These are phyloP conservation scores for Xenopus petersii DNA, from an alignment of 2,797 vertebrate genomes.

Conservation along the genomic window DNA sequence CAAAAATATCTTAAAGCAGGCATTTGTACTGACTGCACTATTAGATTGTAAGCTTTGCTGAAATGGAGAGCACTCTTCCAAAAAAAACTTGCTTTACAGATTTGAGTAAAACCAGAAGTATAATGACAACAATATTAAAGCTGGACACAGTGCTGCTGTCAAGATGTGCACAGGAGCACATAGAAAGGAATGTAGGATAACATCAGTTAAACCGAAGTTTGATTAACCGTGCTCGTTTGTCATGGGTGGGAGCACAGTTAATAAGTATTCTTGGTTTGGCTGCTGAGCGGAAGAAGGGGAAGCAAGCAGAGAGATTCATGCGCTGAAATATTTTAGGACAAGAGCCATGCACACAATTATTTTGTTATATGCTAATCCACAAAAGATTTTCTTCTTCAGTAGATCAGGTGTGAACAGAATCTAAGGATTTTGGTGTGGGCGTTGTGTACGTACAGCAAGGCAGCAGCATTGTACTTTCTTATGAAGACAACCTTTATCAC, in stretches of 20 bases:
- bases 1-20: too few species aligned
- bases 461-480: constrained; percentile 12
- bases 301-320: constrained; percentile 58
- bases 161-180: constrained; percentile 26
- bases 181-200: constrained; percentile 50
- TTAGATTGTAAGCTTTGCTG: too few species aligned
- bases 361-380: constrained; percentile 42
- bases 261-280: constrained; percentile 74
- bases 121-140: not conserved
- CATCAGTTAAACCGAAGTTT: constrained; percentile 69
- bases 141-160: not conserved
- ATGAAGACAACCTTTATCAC: constrained; percentile 38
- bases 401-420: constrained; percentile 45
- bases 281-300: constrained; percentile 56
- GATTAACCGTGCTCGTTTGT: constrained; percentile 76
- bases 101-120: too few species aligned
- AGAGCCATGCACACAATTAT: constrained; percentile 53
- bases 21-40: too few species aligned
- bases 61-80: too few species aligned
- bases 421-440: constrained; percentile 31
- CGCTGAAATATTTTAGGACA: constrained; percentile 58
- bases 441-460: constrained; percentile 15
- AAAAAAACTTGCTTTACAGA: too few species aligned
- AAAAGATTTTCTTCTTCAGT: constrained; percentile 52
- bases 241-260: constrained; percentile 83